phyloP scores from a whole-genome alignment of 2,888 invertebrate species.

The Drosophila meridiana region DNA sequence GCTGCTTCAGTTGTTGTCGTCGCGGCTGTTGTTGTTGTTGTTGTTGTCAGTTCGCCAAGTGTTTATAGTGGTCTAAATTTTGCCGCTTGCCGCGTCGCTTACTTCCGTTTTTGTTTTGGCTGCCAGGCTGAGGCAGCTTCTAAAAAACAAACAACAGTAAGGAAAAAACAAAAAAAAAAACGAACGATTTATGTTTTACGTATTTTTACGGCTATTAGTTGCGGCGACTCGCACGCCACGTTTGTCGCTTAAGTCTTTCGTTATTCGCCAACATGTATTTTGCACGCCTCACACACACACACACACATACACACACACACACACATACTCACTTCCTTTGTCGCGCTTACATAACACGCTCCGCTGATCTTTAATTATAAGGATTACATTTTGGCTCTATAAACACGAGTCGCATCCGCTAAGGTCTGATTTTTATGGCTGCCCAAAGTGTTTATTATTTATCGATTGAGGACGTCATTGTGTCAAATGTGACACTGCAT shows the following conservation, averaged over 20 bases:
- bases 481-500: constrained; percentile 19
- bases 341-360: constrained; percentile 51
- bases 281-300: constrained; percentile 49
- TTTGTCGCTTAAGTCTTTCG: constrained; percentile 74
- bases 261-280: constrained; percentile 46
- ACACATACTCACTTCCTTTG: constrained; percentile 54
- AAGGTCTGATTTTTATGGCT: constrained; percentile 14
- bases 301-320: constrained; percentile 18
- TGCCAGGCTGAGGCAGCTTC: constrained; percentile 58
- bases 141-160: constrained; percentile 28
- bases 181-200: constrained; percentile 61
- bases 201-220: constrained; percentile 66
- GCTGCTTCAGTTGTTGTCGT: constrained; percentile 36
- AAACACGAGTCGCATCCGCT: constrained; percentile 55
- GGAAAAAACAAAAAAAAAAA: constrained; percentile 34
- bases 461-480: constrained; percentile 36
- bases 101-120: constrained; percentile 69
- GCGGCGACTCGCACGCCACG: constrained; percentile 57
- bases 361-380: constrained; percentile 69
- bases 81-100: constrained; percentile 64
- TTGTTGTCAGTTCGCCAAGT: constrained; percentile 46
- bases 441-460: neutral
- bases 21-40: constrained; percentile 18
- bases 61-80: constrained; percentile 69
- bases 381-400: constrained; percentile 64